phyloP scores from a whole-genome alignment of 2,797 vertebrate genomes.

The Pachyuromys duprasi region DNA sequence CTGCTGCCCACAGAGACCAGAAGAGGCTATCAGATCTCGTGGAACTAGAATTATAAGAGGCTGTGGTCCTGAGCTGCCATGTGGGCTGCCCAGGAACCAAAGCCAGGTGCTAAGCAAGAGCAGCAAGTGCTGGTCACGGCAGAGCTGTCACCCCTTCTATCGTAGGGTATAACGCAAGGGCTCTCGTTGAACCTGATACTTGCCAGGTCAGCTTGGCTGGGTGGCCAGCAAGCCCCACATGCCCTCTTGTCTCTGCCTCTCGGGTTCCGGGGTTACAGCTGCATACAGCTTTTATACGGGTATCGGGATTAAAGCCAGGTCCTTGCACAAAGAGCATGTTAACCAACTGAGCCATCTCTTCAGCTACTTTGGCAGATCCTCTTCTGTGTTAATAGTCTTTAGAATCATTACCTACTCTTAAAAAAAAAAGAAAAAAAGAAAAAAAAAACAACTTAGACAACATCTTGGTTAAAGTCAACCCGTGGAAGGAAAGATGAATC shows the following conservation, averaged over 20 bases:
- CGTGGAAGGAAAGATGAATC: background rate
- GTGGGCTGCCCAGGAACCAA: background rate
- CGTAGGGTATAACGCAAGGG: too few species aligned
- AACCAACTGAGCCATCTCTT: background rate
- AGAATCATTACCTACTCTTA: background rate
- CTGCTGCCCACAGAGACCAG: background rate
- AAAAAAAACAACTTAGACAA: background rate
- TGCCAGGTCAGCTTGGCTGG: background rate
- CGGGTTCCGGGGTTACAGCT: background rate
- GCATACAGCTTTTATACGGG: too few species aligned
- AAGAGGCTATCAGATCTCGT: background rate
- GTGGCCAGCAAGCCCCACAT: background rate
- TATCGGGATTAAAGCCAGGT: background rate
- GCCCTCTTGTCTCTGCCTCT: background rate
- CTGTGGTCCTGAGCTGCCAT: background rate
- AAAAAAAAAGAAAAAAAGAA: background rate
- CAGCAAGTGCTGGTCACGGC: background rate
- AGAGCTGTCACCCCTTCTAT: background rate
- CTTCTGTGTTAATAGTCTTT: background rate
- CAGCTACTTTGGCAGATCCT: background rate
- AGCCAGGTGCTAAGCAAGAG: background rate
- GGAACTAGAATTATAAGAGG: background rate
- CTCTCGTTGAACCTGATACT: background rate
- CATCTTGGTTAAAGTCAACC: background rate
- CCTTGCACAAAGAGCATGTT: background rate